Evolutionary conservation across 1,140 invertebrate species (phyloP), one percentile per base, ranked within the genome.

Genomic region (Pseudomyrmex dendroicus): DNA sequence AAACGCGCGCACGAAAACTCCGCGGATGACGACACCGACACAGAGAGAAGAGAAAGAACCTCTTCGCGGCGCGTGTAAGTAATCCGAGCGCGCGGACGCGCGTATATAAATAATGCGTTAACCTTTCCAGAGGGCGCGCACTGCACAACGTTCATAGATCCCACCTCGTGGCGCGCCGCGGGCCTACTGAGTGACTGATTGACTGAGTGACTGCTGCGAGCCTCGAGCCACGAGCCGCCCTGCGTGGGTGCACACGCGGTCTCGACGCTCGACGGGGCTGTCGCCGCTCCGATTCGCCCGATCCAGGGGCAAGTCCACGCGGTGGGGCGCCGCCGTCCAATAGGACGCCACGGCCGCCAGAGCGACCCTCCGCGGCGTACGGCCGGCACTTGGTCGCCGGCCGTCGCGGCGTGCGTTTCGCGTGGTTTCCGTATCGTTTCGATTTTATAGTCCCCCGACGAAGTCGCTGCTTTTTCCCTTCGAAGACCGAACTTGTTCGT

Each of bases 191-290:
- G 87, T 88, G 88, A 87, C 87, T 89, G 88, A 90, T 88, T 84
- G 83, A 89, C 82, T 85, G 92, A 92, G 86, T 88, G 90, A 88
- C 86, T 84, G 84, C 83, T 70, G 82, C 70, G 77, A 87, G 86
- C 87, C 84, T 87, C 89, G 86, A 84, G 68, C 84, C 87, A 90
- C 90, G 86, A 89, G 86, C 85, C 85, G 84, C 84, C 86, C 86
- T 90, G 92, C 93, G 93, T 93, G 93, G 93, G 93, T 93, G 93
- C 91, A 92, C 92, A 93, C 93, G 92, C 92, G 93, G 90, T 90
- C 86, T 61, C 2, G 20, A 9, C 15, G 64, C 3, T 20, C 13
- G 66, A 35, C 17, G 63, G 10, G 80, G 86, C 70, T 86, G 48
- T 70, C 84, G 70, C n/a, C 20, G 20, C 13, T 4, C 3, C 46